Conservation (phyloP, 2,113 vertebrate genomes). For the Uria aalge region DNA sequence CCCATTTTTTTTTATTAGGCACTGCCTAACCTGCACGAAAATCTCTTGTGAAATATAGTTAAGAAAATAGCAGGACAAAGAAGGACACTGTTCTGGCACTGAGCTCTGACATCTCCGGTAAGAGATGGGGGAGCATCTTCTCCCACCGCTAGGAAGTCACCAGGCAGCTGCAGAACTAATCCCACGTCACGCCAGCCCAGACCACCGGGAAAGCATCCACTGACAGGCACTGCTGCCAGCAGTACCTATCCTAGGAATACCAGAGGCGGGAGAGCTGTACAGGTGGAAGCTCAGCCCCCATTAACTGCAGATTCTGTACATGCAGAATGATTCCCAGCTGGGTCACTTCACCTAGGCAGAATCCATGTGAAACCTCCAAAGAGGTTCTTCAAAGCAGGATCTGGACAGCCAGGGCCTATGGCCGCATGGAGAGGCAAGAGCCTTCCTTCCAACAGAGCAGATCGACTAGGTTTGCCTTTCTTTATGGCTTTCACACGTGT, state of each 20-base stretch:
- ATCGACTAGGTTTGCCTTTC: background rate
- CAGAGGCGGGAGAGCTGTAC: background rate
- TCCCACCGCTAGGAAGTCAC: background rate
- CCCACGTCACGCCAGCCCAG: background rate
- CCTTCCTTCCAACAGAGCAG: background rate
- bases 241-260: fast-evolving
- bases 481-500: fast-evolving
- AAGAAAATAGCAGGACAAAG: background rate
- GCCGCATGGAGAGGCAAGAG: fast-evolving
- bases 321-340: fast-evolving
- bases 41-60: background rate
- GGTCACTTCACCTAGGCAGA: background rate
- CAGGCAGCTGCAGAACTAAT: background rate
- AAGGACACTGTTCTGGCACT: background rate
- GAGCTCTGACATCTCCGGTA: background rate
- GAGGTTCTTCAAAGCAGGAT: background rate
- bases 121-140: background rate
- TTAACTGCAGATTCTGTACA: fast-evolving
- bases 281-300: background rate
- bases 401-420: background rate
- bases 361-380: fast-evolving
- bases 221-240: fast-evolving
- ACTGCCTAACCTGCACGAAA: background rate
- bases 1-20: background rate
- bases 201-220: background rate